Evolutionary conservation across 2,113 vertebrate genomes (phyloP), one percentile per base, ranked within the genome.

Genomic region (Urocynchramus pylzowi): DNA sequence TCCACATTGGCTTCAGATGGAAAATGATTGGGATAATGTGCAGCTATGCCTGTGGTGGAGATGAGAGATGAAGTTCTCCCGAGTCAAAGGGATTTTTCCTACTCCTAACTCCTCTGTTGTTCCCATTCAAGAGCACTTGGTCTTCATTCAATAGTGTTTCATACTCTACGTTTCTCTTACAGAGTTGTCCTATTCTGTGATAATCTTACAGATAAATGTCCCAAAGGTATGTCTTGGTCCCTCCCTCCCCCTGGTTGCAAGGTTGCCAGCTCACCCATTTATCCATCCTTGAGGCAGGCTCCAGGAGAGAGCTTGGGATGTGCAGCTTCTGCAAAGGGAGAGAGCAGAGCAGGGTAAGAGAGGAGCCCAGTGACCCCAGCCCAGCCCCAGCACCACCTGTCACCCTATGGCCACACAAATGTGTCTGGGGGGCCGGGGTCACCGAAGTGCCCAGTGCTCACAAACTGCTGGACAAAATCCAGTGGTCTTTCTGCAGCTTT

Each of bases 261-360:
- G 33, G 50, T 6, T 85, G 37, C 41, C 84, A 68, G 56, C 86
- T 97, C 74, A 95, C 93, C 95, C 92, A 93, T 68, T 94, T 97
- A 68, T 97, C 98, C 57, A 88, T 84, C 20, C 83, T 97, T 42
- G 96, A 98, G 70, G 97, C 88, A 31, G 98, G 97, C 61, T 98
- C 97, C 47, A 99, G 98, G 84, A 99, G 92, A 71, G 97, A 97
- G 70, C 93, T 91, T 0, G 98, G 99, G 50, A 99, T 92, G 27
- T 94, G 94, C 80, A 98, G 98, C 98, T 98, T 99, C 99, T 99
- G 94, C 33, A 45, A 64, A 61, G 87, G 94, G 82, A 85, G 85
- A 95, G n/a, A 92, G 90, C 87, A 79, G 60, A 81, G 80, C 22
- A 39, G 45, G 16, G 27, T 94, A 73, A 90, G 79, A 59, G n/a